Base-by-base conservation (phyloP, 92 coral and sea anemone genomes). In the Porites evermanni region DNA sequence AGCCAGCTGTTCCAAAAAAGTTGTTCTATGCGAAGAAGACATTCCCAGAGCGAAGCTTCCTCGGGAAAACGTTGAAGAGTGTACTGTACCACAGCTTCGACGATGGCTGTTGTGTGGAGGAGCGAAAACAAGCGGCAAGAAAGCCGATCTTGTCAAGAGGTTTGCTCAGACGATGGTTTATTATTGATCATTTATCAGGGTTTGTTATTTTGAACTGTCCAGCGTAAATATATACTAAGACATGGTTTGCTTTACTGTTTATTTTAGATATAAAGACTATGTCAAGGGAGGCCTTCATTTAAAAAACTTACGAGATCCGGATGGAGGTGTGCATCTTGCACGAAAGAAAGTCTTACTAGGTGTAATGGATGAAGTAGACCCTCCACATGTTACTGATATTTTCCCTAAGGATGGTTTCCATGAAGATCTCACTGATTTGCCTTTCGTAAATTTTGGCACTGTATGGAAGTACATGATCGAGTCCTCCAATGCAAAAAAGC, bases 401-500 rank as follows among this genome's bases (percentile, higher is more conserved):
- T 91, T 63, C 59, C 59, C 59, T 53, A 53, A 53, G 59, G 59
- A 53, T 53, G 59, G 3, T 53, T 53, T 53, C 59, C 59, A 53
- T 53, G 59, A 53, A 53, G 59, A 53, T 53, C 59, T 53, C 4
- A 53, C 59, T 53, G 59, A 53, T 53, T 54, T 54, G 60, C 60
- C 60, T 54, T 54, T 12, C 8, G 60, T 54, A 54, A 54, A 54
- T 54, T 54, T 54, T 54, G 60, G 60, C 6, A 54, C 60, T 29
- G 76, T 91, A 13, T 91, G 91, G 92, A 73, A 89, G 23, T 91
- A 82, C 58, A 88, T 91, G 92, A 91, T 91, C 7, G 92, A 88
- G 23, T 67, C 79, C 11, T 91, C 88, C 19, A 32, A 70, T 12
- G 68, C 73, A 6, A 91, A 91, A 44, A 87, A 91, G 78, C 88